Percentiles rank a stretch among this genome's conserved stretches.
Conservation (phyloP, 2,797 vertebrate genomes). For the Rhabdophis nuchalis region DNA sequence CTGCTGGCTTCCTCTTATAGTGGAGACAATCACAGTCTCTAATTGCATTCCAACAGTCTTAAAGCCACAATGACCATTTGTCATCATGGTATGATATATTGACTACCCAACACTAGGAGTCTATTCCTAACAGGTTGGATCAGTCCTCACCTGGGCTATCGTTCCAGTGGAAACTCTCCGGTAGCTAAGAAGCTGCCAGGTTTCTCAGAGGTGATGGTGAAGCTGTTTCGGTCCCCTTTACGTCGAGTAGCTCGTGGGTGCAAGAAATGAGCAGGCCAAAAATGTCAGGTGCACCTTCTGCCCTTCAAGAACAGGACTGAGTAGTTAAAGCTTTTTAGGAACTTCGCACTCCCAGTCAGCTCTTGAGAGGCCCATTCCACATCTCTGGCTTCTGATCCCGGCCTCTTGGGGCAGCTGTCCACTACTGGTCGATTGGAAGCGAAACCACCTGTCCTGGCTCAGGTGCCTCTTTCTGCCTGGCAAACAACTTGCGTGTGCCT, state of each 20-base stretch:
- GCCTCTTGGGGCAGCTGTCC: not conserved
- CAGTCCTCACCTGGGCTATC: not conserved
- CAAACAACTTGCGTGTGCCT: not conserved
- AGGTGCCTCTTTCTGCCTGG: not conserved
- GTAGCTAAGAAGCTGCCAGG: not conserved
- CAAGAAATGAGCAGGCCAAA: not conserved
- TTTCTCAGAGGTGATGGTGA: not conserved
- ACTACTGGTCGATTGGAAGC: not conserved
- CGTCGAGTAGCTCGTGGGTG: not conserved
- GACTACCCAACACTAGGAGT: too few relatives aligned
- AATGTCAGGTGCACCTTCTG: not conserved
- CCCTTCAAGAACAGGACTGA: not conserved
- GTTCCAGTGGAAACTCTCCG: not conserved
- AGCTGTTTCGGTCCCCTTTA: not conserved
- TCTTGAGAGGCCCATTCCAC: not conserved
- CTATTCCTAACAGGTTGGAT: too few relatives aligned
- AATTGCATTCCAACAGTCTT: too few relatives aligned
- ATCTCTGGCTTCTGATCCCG: not conserved
- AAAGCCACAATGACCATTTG: too few relatives aligned
- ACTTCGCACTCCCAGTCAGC: not conserved
- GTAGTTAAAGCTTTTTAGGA: not conserved
- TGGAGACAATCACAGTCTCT: too few relatives aligned
- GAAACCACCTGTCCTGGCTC: not conserved
- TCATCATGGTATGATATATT: too few relatives aligned
- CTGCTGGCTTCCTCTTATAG: too few relatives aligned